Evolutionary conservation across 2,888 invertebrate species (phyloP).

Genomic region (Ethmia dodecea): DNA sequence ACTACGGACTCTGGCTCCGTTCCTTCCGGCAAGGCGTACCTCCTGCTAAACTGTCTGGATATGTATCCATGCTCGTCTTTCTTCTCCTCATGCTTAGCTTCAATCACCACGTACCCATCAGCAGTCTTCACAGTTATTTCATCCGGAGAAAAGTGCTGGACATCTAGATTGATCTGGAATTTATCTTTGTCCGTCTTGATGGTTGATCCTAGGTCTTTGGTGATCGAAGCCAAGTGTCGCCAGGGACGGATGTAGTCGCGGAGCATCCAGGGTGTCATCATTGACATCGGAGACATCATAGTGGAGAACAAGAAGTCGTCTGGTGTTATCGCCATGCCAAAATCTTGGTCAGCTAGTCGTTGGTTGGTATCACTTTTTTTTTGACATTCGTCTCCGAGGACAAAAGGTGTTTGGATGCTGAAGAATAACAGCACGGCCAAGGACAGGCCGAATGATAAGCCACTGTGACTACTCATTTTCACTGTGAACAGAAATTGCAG

Average conservation of each 20-base stretch:
- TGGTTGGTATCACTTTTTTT: too few species aligned
- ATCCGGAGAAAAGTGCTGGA: conserved; percentile 86
- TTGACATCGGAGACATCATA: conserved; percentile 42
- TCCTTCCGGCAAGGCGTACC: conserved; percentile 85
- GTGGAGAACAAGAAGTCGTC: conserved; percentile 47
- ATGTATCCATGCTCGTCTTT: conserved; percentile 85
- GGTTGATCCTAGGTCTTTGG: conserved; percentile 72
- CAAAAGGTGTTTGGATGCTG: too few species aligned
- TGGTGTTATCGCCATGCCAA: conserved; percentile 50
- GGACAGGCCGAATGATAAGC: too few species aligned
- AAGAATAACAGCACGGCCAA: too few species aligned
- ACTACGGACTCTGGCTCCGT: conserved; percentile 83
- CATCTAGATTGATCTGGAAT: conserved; percentile 85
- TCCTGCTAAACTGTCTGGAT: conserved; percentile 84
- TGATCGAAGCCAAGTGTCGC: conserved; percentile 53
- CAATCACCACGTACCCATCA: conserved; percentile 82
- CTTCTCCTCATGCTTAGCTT: conserved; percentile 88
- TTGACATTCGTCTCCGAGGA: too few species aligned
- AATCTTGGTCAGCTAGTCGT: conserved; percentile 41
- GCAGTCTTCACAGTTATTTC: conserved; percentile 87
- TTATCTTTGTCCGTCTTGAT: conserved; percentile 75
- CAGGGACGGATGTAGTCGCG: conserved; percentile 56
- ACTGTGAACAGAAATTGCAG: too few species aligned
- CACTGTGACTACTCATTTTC: too few species aligned
- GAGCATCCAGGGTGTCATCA: too few species aligned